Percentiles rank a stretch among this genome's conserved stretches.
Conservation (phyloP, 1,140 invertebrate species). For the Achatina immaculata region DNA sequence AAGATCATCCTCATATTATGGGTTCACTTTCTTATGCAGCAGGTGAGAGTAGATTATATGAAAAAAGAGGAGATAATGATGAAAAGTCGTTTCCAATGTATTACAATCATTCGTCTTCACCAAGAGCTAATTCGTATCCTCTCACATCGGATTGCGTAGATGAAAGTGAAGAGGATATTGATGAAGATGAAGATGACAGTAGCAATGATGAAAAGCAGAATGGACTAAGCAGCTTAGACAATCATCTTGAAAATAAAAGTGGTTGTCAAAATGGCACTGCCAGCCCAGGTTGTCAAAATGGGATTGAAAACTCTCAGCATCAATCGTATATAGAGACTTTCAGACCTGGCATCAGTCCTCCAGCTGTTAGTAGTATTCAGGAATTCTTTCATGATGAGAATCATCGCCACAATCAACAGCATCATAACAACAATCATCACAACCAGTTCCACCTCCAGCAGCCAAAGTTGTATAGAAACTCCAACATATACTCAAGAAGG, state of each 20-base stretch:
- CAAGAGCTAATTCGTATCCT: conserved; percentile 33
- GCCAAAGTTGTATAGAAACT: conserved; percentile 2
- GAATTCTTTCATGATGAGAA: background rate
- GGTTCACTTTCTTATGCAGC: conserved; percentile 37
- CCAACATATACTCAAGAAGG: background rate
- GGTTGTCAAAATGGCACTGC: background rate
- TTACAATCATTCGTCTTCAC: background rate
- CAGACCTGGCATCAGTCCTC: background rate
- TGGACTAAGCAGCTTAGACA: background rate
- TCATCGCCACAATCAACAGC: background rate
- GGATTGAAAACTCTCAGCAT: background rate
- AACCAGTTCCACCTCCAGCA: background rate
- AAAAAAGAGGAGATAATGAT: background rate
- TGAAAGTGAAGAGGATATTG: conserved; percentile 31
- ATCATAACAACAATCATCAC: background rate
- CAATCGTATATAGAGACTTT: background rate
- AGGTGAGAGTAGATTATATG: conserved; percentile 30
- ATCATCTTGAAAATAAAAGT: background rate
- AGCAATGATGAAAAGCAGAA: conserved; percentile 15
- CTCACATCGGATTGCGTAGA: background rate
- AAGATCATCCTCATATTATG: conserved; percentile 31
- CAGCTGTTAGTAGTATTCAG: background rate
- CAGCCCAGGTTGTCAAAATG: background rate
- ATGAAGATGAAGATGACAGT: conserved; percentile 7
- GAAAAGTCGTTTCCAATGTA: background rate